These are phyloP conservation scores for Limenitis arthemis DNA, from an alignment of 2,888 invertebrate genomes.

Conservation along the genomic window DNA sequence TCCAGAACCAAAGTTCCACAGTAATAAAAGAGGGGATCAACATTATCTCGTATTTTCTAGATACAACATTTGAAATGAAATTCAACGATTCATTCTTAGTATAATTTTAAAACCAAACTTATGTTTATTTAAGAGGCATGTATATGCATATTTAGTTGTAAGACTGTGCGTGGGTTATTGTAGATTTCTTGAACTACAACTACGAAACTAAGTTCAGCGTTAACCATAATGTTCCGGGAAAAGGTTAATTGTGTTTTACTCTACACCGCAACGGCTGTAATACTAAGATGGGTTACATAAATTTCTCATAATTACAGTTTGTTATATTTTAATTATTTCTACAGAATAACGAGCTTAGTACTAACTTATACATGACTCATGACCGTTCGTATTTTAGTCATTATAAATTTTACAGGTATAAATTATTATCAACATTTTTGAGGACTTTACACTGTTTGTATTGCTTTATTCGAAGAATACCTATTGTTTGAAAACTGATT, in stretches of 20 bases:
- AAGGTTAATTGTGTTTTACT: conserved; percentile 43
- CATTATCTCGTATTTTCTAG: no score
- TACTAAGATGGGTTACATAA: conserved; percentile 14
- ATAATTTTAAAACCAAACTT: conserved; percentile 22
- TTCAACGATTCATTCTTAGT: no score
- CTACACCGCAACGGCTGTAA: conserved; percentile 21
- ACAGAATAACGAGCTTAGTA: conserved; percentile 1
- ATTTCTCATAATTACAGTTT: conserved; percentile 19
- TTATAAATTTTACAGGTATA: not conserved
- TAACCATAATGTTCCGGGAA: conserved; percentile 39
- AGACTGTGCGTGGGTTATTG: conserved; percentile 28
- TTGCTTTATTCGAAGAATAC: no score
- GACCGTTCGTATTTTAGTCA: not conserved
- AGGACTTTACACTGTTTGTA: not conserved
- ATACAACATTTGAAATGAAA: no score
- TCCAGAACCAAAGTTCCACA: no score
- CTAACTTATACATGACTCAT: conserved; percentile 1
- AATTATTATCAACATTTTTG: not conserved
- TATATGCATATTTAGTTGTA: conserved; percentile 27
- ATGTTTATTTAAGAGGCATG: conserved; percentile 18
- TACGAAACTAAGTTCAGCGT: conserved; percentile 22
- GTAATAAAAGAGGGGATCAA: no score
- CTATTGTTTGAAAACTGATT: no score
- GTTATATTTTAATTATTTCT: conserved; percentile 19
- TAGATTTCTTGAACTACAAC: conserved; percentile 29